A percentile compares a stretch with the other conserved stretches of the same genome.
phyloP scores from a whole-genome alignment of 2,888 invertebrate genomes.

The Tipula helvola region DNA sequence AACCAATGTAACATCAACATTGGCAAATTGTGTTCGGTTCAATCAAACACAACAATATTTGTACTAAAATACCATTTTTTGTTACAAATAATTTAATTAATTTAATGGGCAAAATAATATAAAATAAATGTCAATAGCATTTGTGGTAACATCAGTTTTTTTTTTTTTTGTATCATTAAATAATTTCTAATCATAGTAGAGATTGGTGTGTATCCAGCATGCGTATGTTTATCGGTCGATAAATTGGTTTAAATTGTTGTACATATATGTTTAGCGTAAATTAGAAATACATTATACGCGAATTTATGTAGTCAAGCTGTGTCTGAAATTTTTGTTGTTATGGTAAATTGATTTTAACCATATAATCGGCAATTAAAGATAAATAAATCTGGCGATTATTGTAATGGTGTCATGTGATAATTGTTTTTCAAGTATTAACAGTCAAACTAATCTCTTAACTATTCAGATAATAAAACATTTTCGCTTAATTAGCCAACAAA shows the following conservation, averaged over 20 bases:
- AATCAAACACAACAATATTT: background rate
- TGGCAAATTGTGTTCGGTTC: background rate
- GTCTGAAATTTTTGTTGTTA: background rate
- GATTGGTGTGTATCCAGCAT: background rate
- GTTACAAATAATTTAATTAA: background rate
- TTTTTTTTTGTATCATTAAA: background rate
- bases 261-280: background rate
- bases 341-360: too few species aligned
- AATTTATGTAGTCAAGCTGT: background rate
- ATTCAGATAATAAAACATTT: too few species aligned
- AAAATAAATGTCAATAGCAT: background rate
- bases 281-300: background rate
- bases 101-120: background rate
- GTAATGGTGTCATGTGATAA: too few species aligned
- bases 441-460: too few species aligned
- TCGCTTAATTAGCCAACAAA: too few species aligned
- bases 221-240: background rate
- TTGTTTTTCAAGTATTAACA: too few species aligned
- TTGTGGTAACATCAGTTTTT: background rate
- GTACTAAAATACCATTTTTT: background rate
- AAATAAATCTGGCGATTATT: too few species aligned
- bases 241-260: background rate
- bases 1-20: background rate
- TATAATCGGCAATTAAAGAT: background rate
- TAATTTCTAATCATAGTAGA: background rate